phyloP scores from a whole-genome alignment of 2,888 invertebrate species.

The Heliconius ismenius region DNA sequence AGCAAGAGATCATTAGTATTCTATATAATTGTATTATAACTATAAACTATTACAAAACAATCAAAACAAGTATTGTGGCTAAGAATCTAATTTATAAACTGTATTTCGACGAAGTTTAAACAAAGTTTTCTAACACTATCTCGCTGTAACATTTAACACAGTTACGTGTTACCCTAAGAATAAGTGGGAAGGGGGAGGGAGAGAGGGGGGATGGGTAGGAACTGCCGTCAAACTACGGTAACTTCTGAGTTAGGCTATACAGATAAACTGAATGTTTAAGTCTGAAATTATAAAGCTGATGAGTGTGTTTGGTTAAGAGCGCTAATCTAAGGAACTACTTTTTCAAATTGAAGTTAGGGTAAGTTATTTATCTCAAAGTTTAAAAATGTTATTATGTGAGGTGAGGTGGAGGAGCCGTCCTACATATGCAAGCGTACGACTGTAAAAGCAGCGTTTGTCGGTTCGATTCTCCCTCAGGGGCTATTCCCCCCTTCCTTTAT shows the following conservation, averaged over 20 bases:
- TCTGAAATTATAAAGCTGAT: background rate
- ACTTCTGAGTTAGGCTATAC: slow-evolving; percentile 7
- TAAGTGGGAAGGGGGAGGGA: background rate
- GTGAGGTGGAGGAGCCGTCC: no score
- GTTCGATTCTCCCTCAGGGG: no score
- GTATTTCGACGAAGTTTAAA: background rate
- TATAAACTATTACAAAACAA: background rate
- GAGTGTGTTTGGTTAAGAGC: no score
- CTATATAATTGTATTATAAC: no score
- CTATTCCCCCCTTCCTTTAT: no score
- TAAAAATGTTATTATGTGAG: no score
- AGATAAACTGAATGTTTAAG: background rate
- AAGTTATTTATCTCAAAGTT: no score
- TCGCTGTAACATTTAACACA: slow-evolving; percentile 20
- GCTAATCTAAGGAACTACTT: no score
- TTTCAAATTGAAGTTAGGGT: no score
- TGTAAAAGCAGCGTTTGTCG: no score
- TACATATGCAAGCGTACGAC: no score
- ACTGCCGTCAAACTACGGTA: background rate
- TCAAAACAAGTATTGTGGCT: slow-evolving; percentile 1
- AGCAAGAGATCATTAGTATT: no score
- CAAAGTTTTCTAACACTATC: slow-evolving; percentile 16
- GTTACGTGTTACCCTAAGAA: slow-evolving; percentile 18
- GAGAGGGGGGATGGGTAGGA: background rate
- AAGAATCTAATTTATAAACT: slow-evolving; percentile 11